These are phyloP conservation scores for Oikopleura vanhoeffeni DNA, from an alignment of 23 tunicate species.

Conservation along the genomic window DNA sequence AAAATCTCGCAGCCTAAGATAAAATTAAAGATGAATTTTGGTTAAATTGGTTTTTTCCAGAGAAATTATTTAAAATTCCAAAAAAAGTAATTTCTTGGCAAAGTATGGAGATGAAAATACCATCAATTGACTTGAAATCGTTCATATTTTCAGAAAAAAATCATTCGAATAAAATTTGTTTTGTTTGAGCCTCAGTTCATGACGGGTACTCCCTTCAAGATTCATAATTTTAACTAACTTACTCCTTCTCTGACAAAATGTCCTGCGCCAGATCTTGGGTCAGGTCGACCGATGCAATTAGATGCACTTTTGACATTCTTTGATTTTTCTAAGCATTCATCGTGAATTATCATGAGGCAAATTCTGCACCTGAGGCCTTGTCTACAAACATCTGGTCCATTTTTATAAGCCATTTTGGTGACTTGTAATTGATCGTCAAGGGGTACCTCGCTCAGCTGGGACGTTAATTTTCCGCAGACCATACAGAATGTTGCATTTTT, in stretches of 20 bases:
- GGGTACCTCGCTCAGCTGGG: background rate
- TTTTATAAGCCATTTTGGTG: background rate
- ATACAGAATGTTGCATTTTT: slow-evolving; percentile 12
- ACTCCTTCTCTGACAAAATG: slow-evolving; percentile 13
- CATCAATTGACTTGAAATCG: too few relatives aligned
- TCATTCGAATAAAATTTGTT: too few relatives aligned
- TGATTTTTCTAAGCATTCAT: background rate
- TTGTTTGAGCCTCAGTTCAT: too few relatives aligned
- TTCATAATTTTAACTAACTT: too few relatives aligned
- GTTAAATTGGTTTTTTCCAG: too few relatives aligned
- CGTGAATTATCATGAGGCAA: background rate
- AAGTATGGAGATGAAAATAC: too few relatives aligned
- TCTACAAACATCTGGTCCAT: background rate
- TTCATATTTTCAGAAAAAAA: too few relatives aligned
- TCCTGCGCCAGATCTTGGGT: background rate
- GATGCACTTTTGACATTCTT: background rate
- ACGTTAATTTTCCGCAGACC: slow-evolving; percentile 5
- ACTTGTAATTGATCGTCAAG: background rate
- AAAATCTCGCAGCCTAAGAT: too few relatives aligned
- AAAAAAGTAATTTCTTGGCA: too few relatives aligned
- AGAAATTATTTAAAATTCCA: too few relatives aligned
- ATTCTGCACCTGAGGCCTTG: background rate
- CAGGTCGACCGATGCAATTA: background rate
- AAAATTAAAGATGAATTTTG: too few relatives aligned
- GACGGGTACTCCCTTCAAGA: too few relatives aligned